Base-by-base conservation (phyloP, 2,888 invertebrate species). In the Synergus laeviventris region DNA sequence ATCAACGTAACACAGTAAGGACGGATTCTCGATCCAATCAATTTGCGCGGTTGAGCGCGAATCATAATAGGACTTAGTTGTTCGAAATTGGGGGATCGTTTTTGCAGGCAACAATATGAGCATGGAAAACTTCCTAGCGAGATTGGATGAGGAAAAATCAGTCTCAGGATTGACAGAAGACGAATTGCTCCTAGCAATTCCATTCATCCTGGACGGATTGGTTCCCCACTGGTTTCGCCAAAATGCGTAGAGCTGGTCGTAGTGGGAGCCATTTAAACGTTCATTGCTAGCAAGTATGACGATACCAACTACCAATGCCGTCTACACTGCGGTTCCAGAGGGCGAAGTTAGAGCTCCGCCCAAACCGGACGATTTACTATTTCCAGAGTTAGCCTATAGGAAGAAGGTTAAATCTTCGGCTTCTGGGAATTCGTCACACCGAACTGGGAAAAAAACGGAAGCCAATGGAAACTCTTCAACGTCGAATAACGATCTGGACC, bases 141-240 rank as follows among this genome's bases (percentile, higher is more conserved):
- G 74, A 14, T 31, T 79, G 18, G 45, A 74, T 21, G 70, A 79
- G 70, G 74, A 70, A 60, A 36, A 75, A 0, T 42, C 39, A 11
- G 9, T 75, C 2, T 24, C 66, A 1, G 1, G 1, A 0, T 21
- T 75, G 1, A 49, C 75, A 0, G 74, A 79, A 42, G 16, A 61
- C 1, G 75, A 77, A 21, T 16, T 79, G 16, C 74, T 79, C 0
- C 14, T 64, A 0, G 70, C 74, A 0, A 73, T 75, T 16, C 66
- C 77, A 14, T 24, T 24, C 1, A 1, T 79, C 0, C 42, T 79
- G 11, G 45, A 21, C 0, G 76, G 54, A 38, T 54, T 76, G 0
- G 79, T 76, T 16, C 42, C 64, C 0, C n/a, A 54, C 18, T 79
- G 79, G 76, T 79, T 39, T 9, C n/a, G 79, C 3, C 62, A 64